A percentile compares a stretch with the other conserved stretches of the same genome.
These are phyloP conservation scores for Onchidella celtica DNA, from an alignment of 2,888 invertebrate species.

Conservation along the genomic window DNA sequence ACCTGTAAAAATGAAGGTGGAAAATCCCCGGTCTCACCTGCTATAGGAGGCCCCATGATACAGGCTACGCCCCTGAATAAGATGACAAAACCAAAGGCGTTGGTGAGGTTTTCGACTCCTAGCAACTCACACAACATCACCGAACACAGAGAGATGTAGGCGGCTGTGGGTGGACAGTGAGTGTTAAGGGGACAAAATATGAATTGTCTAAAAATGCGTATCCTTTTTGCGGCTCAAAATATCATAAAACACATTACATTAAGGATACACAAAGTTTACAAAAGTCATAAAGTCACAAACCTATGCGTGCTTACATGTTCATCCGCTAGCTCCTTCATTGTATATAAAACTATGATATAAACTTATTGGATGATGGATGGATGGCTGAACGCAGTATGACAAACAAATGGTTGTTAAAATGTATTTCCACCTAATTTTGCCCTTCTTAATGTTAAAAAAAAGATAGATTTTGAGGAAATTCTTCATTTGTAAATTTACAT, in stretches of 20 bases:
- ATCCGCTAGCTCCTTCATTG: too few species aligned
- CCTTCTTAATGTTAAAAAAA: too few species aligned
- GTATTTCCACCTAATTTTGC: too few species aligned
- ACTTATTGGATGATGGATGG: too few species aligned
- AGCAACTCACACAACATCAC: conserved; percentile 97
- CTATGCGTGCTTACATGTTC: too few species aligned
- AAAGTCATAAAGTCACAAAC: background rate
- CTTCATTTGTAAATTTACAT: too few species aligned
- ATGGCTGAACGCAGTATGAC: too few species aligned
- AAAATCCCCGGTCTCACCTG: conserved; percentile 87
- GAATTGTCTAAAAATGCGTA: too few species aligned
- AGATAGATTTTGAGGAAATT: too few species aligned
- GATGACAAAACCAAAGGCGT: conserved; percentile 97
- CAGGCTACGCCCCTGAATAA: conserved; percentile 97
- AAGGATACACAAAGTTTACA: background rate
- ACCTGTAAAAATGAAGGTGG: background rate
- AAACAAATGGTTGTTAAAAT: too few species aligned
- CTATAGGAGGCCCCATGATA: conserved; percentile 90
- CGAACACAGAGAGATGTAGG: conserved; percentile 98
- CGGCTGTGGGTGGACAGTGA: conserved; percentile 84
- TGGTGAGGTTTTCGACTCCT: conserved; percentile 96
- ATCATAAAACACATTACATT: background rate
- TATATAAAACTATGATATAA: too few species aligned
- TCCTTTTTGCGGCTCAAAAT: too few species aligned
- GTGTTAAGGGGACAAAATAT: background rate